Conservation (phyloP, 30 jellyfish, hydroid and myxozoan genomes). For the Hydra vulgaris region DNA sequence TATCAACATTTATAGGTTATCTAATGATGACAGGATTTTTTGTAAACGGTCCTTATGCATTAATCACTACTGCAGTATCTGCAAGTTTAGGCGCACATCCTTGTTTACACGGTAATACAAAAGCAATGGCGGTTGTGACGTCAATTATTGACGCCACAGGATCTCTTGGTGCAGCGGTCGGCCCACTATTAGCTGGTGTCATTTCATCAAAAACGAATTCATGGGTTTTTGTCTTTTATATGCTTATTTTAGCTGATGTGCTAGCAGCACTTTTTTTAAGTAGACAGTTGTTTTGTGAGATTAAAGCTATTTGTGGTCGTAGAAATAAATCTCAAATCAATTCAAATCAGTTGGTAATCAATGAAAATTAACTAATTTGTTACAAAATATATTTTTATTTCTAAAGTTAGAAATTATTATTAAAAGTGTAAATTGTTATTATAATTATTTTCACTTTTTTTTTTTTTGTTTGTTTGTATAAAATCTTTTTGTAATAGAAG, state of each 20-base stretch:
- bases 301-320: not conserved
- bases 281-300: conserved; percentile 16
- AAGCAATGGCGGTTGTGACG: conserved; percentile 95
- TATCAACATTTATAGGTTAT: conserved; percentile 7
- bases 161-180: conserved; percentile 86
- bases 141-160: conserved; percentile 92
- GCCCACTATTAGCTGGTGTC: conserved; percentile 78
- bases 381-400: too few species aligned
- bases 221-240: conserved; percentile 61
- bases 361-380: not conserved
- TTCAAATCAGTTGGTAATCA: too few species aligned
- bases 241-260: conserved; percentile 56
- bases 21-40: conserved; percentile 66
- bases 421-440: too few species aligned
- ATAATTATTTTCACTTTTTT: too few species aligned
- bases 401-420: too few species aligned
- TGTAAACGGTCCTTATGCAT: conserved; percentile 94
- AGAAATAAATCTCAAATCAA: too few species aligned
- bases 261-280: conserved; percentile 44
- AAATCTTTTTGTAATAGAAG: too few species aligned
- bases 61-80: conserved; percentile 92
- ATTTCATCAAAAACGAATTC: conserved; percentile 23
- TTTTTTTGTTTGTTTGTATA: too few species aligned
- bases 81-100: conserved; percentile 91
- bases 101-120: conserved; percentile 78